Evolutionary conservation across 2,113 vertebrate genomes (phyloP), one percentile per base, ranked within the genome.

Genomic region (Noctilio leporinus): DNA sequence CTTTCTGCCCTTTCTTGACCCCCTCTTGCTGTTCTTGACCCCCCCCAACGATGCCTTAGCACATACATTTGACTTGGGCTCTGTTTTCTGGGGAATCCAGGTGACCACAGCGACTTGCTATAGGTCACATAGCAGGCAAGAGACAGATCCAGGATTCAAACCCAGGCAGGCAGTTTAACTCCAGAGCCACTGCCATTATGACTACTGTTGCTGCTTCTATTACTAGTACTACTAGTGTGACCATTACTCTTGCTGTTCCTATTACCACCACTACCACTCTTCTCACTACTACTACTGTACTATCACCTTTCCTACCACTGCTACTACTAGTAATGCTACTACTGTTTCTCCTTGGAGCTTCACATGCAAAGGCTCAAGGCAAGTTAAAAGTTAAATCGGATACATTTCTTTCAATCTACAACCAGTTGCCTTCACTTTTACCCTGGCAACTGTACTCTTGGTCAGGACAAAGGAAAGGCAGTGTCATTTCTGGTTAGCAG

Each of bases 1-100:
- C 82, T 59, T n/a, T 70, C 69, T 10, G 12, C 30, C 53, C 43
- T 10, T 35, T 86, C 45, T 38, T 5, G 10, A 22, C 59, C 78
- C 47, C 0, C 30, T 38, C 47, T 4, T 10, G 11, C 75, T 30
- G 53, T 8, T 43, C 47, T 2, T 4, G 62, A 28, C 26, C 3
- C 28, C 8, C 33, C 19, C 1, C 6, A 1, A 0, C 0, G 35
- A 75, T 2, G 57, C 15, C 2, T 9, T 2, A 8, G 15, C 33
- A 47, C 22, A 2, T 7, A 16, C 12, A 6, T 15, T n/a, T 2
- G 55, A 35, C 43, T 47, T 4, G 0, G 78, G 83, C 24, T 38
- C 57, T 72, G 40, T 62, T 51, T 69, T 49, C 73, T 35, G 84
- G 53, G 53, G 59, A 53, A 15, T 33, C 1, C 30, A 2, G 26